Percentiles rank a stretch among this genome's conserved stretches.
Conservation (phyloP, 2,888 invertebrate species). For the Coremacera marginata region DNA sequence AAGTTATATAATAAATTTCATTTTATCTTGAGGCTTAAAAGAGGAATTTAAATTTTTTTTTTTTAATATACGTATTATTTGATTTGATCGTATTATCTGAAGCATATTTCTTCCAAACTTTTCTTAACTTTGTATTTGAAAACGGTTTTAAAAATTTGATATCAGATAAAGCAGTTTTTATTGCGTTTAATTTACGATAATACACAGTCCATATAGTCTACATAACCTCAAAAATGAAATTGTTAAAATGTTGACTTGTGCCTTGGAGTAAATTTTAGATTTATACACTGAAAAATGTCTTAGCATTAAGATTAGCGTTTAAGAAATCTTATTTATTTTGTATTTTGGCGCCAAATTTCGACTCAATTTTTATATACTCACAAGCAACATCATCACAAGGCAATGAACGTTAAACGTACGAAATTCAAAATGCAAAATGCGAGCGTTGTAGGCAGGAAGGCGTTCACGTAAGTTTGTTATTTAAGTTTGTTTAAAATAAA, state of each 20-base stretch:
- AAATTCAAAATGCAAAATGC: too few relatives aligned
- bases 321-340: too few relatives aligned
- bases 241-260: conserved; percentile 70
- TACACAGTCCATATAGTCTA: neutral
- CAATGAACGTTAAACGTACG: too few relatives aligned
- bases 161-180: neutral
- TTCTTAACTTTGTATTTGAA: conserved; percentile 26
- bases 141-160: neutral
- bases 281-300: neutral
- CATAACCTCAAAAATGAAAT: conserved; percentile 45
- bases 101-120: conserved; percentile 37
- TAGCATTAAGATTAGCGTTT: neutral
- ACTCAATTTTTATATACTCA: too few relatives aligned
- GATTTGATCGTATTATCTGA: neutral
- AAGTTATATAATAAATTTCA: conserved; percentile 6
- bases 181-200: neutral
- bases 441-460: too few relatives aligned
- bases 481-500: too few relatives aligned
- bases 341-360: too few relatives aligned
- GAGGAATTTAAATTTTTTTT: neutral
- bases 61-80: too few relatives aligned
- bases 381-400: too few relatives aligned
- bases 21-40: neutral
- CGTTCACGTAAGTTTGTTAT: too few relatives aligned
- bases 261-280: conserved; percentile 59